phyloP scores from a whole-genome alignment of 2,113 vertebrate species.

The Taurulus bubalis region DNA sequence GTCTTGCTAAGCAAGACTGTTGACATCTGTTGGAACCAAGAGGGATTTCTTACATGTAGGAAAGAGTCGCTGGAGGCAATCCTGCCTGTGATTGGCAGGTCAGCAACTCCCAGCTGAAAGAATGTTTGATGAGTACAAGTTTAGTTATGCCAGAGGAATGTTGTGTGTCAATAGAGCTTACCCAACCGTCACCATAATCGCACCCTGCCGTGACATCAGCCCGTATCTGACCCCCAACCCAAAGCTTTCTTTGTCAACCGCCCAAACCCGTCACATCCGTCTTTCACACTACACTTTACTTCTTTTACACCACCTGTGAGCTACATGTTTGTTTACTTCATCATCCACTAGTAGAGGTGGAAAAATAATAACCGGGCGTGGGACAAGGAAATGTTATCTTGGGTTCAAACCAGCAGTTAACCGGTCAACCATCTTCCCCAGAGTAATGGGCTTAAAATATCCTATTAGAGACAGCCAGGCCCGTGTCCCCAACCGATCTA shows the following conservation, averaged over 20 bases:
- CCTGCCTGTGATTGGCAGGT: slow-evolving; percentile 31
- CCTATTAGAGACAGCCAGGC: slow-evolving; percentile 36
- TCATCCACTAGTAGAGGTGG: not conserved
- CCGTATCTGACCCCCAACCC: not conserved
- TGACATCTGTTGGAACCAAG: slow-evolving; percentile 14
- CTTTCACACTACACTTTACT: not conserved
- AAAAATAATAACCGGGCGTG: not conserved
- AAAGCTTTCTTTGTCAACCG: not conserved
- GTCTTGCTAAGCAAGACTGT: slow-evolving; percentile 5
- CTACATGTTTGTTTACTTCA: not conserved
- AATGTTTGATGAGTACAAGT: slow-evolving; percentile 9
- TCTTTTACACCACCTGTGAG: not conserved
- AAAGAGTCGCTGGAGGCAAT: slow-evolving; percentile 17
- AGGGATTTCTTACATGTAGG: not conserved
- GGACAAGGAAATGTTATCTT: not conserved
- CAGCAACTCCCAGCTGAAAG: slow-evolving; percentile 5
- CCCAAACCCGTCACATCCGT: not conserved
- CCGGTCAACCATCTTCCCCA: slow-evolving; percentile 17
- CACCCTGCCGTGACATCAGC: slow-evolving; percentile 14
- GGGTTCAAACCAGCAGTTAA: slow-evolving; percentile 13
- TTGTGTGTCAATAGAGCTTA: slow-evolving; percentile 29
- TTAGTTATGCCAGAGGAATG: slow-evolving; percentile 54
- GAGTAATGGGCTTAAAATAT: slow-evolving; percentile 56
- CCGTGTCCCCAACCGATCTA: slow-evolving; percentile 25
- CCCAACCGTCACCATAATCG: not conserved